Evolutionary conservation across 2,888 invertebrate species (phyloP).

Genomic region (Drosophila subsilvestris): DNA sequence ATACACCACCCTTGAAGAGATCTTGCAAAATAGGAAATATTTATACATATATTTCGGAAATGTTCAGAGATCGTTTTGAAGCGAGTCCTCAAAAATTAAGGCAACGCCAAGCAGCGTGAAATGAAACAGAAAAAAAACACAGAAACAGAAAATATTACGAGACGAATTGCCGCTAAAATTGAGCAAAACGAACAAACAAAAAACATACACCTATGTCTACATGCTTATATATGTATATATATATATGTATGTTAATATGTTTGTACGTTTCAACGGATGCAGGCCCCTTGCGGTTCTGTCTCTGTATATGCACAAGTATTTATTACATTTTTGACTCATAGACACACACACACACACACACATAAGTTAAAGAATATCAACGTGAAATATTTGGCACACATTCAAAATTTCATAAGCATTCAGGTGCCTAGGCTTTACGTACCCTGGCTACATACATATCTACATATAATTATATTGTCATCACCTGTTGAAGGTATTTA

Average conservation of each 20-base stretch:
- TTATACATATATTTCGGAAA: constrained; percentile 6
- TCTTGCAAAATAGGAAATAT: constrained; percentile 65
- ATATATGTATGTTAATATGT: not conserved
- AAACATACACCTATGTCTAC: constrained; percentile 1
- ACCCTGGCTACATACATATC: not conserved
- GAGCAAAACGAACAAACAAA: constrained; percentile 23
- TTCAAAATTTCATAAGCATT: constrained; percentile 33
- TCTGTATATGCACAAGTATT: constrained; percentile 25
- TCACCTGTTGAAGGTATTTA: no score
- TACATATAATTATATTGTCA: not conserved
- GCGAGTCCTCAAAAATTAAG: constrained; percentile 53
- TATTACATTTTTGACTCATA: constrained; percentile 61
- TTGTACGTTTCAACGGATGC: not conserved
- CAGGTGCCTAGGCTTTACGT: not conserved
- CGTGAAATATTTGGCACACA: constrained; percentile 71
- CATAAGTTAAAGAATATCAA: constrained; percentile 19
- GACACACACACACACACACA: constrained; percentile 17
- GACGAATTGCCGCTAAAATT: constrained; percentile 41
- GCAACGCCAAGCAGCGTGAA: constrained; percentile 59
- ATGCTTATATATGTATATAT: not conserved
- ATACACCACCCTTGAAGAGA: constrained; percentile 31
- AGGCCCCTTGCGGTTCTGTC: not conserved
- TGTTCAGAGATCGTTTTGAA: constrained; percentile 24
- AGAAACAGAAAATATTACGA: constrained; percentile 18
- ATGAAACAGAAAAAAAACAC: constrained; percentile 30